Evolutionary conservation across 1,140 invertebrate genomes (phyloP).

Genomic region (Euglossa dilemma): DNA sequence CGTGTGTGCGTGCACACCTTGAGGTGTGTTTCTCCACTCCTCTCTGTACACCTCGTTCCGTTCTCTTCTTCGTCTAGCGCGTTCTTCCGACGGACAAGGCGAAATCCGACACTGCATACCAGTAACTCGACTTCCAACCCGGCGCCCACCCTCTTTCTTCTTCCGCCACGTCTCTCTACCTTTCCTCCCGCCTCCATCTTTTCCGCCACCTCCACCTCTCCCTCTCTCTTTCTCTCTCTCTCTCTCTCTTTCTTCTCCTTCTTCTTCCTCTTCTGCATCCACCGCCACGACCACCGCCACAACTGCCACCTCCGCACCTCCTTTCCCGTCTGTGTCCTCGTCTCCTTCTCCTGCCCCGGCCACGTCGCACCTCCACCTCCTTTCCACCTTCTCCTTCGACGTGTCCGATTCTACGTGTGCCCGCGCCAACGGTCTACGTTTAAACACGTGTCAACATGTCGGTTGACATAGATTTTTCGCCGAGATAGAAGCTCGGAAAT

Average conservation of each 20-base stretch:
- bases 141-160: slow-evolving; percentile 38
- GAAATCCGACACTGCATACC: slow-evolving; percentile 75
- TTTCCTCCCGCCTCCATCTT: slow-evolving; percentile 1
- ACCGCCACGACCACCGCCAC: no score
- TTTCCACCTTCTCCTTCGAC: slow-evolving; percentile 7
- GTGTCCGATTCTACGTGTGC: slow-evolving; percentile 43
- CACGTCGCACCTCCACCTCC: slow-evolving; percentile 6
- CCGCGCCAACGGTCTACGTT: slow-evolving; percentile 60
- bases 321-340: slow-evolving; percentile 15
- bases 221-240: no score
- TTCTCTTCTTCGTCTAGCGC: slow-evolving; percentile 46
- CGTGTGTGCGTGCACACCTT: slow-evolving; percentile 59
- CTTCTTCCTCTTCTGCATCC: not conserved
- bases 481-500: slow-evolving; percentile 74
- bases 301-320: not conserved
- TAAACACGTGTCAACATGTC: slow-evolving; percentile 78
- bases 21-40: slow-evolving; percentile 36
- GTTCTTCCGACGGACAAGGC: slow-evolving; percentile 60
- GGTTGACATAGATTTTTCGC: slow-evolving; percentile 78
- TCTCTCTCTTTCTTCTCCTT: not conserved
- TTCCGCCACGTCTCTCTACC: slow-evolving; percentile 26
- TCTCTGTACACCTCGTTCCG: slow-evolving; percentile 46
- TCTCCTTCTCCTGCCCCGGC: not conserved
- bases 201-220: not conserved
- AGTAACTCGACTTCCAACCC: slow-evolving; percentile 67